Evolutionary conservation across 2,797 vertebrate genomes (phyloP).

Genomic region (Oreortyx pictus): DNA sequence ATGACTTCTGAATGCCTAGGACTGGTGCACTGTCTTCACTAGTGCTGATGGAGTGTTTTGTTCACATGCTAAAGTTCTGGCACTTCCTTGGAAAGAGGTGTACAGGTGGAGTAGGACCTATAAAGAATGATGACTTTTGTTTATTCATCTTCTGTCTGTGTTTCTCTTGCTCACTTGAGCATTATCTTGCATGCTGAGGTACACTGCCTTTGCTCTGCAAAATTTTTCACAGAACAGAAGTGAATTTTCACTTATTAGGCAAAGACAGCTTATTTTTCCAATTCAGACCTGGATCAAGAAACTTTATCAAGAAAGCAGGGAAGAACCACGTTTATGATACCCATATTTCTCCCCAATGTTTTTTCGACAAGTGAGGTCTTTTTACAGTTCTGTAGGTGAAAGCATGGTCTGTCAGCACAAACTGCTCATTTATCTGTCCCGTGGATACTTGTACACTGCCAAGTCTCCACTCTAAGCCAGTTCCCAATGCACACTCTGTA

Average conservation of each 20-base stretch:
- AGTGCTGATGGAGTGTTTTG: background rate
- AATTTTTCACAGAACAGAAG: background rate
- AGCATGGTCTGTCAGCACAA: background rate
- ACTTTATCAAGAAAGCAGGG: background rate
- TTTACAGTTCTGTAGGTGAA: background rate
- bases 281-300: background rate
- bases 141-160: background rate
- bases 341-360: background rate
- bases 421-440: conserved; percentile 29
- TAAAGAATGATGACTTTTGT: background rate
- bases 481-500: conserved; percentile 43
- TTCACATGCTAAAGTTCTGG: background rate
- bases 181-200: background rate
- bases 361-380: background rate
- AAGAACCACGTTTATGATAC: background rate
- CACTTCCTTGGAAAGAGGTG: background rate
- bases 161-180: background rate
- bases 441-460: background rate
- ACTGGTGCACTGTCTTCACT: background rate
- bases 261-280: background rate
- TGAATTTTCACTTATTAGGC: background rate
- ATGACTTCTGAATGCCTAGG: background rate
- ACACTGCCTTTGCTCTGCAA: background rate
- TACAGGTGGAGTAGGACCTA: background rate
- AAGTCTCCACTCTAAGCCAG: conserved; percentile 59